Conservation (phyloP, 2,888 invertebrate species). For the Andrena fulva region DNA sequence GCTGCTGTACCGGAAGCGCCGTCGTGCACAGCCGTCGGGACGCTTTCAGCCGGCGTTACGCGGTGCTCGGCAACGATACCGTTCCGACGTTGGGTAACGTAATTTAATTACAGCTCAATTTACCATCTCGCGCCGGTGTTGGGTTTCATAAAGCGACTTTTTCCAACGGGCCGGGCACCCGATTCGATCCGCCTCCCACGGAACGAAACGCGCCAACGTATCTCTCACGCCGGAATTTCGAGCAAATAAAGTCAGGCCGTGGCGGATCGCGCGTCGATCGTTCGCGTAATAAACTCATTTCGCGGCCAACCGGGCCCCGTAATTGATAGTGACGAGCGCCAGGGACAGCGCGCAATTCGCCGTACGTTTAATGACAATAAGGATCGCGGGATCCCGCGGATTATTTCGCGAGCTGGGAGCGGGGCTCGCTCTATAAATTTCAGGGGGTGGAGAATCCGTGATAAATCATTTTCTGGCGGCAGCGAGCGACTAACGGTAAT, state of each 20-base stretch:
- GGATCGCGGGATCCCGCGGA: slow-evolving; percentile 19
- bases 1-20: not conserved
- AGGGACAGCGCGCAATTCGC: slow-evolving; percentile 12
- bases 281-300: slow-evolving; percentile 1
- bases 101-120: slow-evolving; percentile 44
- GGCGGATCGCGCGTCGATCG: not conserved
- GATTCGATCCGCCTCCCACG: slow-evolving; percentile 26
- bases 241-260: not conserved
- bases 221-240: slow-evolving; percentile 29
- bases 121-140: slow-evolving; percentile 19
- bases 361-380: slow-evolving; percentile 22
- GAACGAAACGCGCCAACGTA: slow-evolving; percentile 12
- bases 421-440: slow-evolving; percentile 67
- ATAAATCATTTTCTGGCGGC: slow-evolving; percentile 71
- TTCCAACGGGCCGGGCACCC: not conserved
- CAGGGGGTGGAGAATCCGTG: slow-evolving; percentile 52
- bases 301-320: not conserved
- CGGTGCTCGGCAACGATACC: not conserved
- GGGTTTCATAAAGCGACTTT: slow-evolving; percentile 25
- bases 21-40: not conserved
- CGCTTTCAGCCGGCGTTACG: not conserved
- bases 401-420: slow-evolving; percentile 43
- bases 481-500: slow-evolving; percentile 71
- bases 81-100: not conserved
- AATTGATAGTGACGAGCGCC: not conserved